These are phyloP conservation scores for Ruditapes philippinarum DNA, from an alignment of 1,140 invertebrate species.

Conservation along the genomic window DNA sequence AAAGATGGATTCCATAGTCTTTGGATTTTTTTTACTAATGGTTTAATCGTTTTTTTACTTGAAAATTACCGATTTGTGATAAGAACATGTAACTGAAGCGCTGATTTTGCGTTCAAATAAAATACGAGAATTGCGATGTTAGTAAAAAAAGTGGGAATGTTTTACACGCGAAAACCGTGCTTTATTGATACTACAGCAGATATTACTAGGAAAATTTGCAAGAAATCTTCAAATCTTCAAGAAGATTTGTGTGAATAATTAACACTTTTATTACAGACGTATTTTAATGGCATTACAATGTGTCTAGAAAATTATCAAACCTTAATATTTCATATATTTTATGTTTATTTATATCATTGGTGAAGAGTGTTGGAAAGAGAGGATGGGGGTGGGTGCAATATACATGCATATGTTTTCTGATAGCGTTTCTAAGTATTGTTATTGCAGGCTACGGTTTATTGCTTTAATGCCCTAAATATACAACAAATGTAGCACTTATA, in stretches of 20 bases:
- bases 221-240: neutral
- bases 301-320: too few relatives aligned
- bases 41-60: neutral
- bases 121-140: neutral
- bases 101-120: neutral
- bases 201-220: neutral
- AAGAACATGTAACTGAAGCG: neutral
- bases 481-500: too few relatives aligned
- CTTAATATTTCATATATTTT: too few relatives aligned
- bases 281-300: neutral
- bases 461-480: too few relatives aligned
- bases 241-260: neutral
- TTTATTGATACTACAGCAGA: neutral
- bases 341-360: too few relatives aligned
- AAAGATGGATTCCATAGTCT: neutral
- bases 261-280: neutral
- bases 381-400: too few relatives aligned
- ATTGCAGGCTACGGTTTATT: too few relatives aligned
- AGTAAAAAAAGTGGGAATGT: neutral
- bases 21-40: neutral
- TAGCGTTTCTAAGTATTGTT: too few relatives aligned
- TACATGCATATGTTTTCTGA: too few relatives aligned
- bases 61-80: neutral
- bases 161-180: neutral
- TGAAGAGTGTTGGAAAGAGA: too few relatives aligned